Evolutionary conservation across 2,888 invertebrate genomes (phyloP), one percentile per base, ranked within the genome.

Genomic region (Tenthredo notha): DNA sequence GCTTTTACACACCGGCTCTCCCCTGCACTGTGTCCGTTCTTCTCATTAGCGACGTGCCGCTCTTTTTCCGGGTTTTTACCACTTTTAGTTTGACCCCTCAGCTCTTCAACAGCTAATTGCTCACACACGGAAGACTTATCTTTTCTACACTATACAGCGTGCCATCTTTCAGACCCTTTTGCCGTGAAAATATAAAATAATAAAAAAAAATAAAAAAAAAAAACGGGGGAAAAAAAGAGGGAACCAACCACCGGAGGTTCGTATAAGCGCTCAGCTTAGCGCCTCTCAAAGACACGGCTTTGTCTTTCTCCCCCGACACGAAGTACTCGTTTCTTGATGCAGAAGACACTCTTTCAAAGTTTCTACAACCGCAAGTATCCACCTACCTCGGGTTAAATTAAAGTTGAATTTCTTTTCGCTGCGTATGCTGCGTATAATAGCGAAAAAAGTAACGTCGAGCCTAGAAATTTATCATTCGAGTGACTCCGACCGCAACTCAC

Each of bases 281-380:
- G 61, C 80, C 80, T 80, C 80, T 58, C 80, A 80, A 80, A 80
- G 58, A 80, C 80, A 33, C 58, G 80, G 61, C 80, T 80, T 80
- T 80, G 80, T 61, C 80, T 40, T 80, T 80, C 37, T 80, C 58
- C 33, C 67, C 18, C 7, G 67, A 67, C 67, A 15, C 67, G 18
- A 67, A 33, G 29, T 33, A 67, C 33, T 21, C 50, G 29, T 40
- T 74, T 40, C 77, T 25, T 77, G 50, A 77, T 18, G 77, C 77
- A 54, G 50, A 77, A 77, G 54, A 77, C 54, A 29, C 77, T 50
- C 77, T 77, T 54, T 77, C 29, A 77, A 54, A 77, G 54, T 54
- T 77, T 77, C 25, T 21, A 18, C 47, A 50, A 54, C 50, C 54
- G 29, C 74, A 12, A n/a, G 15, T 15, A 25, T 18, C 70, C n/a